Evolutionary conservation across 2,888 invertebrate genomes (phyloP), one percentile per base, ranked within the genome.

Genomic region (Odontomyia ornata): DNA sequence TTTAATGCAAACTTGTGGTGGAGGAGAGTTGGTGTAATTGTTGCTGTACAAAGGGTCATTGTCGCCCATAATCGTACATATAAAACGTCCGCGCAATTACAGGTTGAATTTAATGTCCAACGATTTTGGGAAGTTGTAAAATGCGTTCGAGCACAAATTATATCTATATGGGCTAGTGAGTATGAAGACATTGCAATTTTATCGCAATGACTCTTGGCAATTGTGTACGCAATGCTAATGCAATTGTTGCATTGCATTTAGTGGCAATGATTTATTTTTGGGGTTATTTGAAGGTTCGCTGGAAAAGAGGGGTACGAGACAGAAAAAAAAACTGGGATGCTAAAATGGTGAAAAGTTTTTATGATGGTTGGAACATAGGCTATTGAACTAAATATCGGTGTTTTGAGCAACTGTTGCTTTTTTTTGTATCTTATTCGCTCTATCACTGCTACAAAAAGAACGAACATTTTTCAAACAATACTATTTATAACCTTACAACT

Each of bases 41-140:
- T 18, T 52, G 15, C 5, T 52, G 60, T 60, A 25, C 60, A 25
- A 57, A 73, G 57, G 73, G 73, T 73, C 73, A 73, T 73, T 73
- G 73, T 57, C 73, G 73, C 36, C 43, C 57, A 36, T 36, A 46
- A 30, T 69, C 43, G 30, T 5, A n/a, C n/a, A n/a, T n/a, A 47
- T 46, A 3, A 36, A 23, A 47, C 25, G 36, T 56, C n/a, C 23
- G n/a, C n/a, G 69, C 57, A 73, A 73, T 73, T 73, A 73, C 69
- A 21, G 36, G 27, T 60, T 60, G 21, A 73, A 23, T 73, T 73
- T 73, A 73, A 73, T 73, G 73, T 57, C 43, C 30, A 60, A 36
- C 57, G 57, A 36, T 57, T 73, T 73, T 60, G 73, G 73, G 73
- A 73, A 73, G 73, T 73, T 57, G 27, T 73, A 73, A 57, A 73